Conservation (phyloP, 1,140 invertebrate species). For the Rhysida immarginata region DNA sequence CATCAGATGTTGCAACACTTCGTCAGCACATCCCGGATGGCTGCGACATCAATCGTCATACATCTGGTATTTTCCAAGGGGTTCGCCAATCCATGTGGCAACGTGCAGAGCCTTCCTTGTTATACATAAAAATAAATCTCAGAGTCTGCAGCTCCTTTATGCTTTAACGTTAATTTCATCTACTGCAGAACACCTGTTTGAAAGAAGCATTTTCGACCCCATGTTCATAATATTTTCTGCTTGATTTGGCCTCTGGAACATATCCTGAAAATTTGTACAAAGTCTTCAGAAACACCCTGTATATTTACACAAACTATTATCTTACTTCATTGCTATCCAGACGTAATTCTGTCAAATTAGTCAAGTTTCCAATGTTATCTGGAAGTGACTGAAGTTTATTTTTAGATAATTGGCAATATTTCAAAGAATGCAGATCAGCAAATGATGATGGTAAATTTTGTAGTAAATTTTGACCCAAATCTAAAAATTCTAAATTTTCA, state of each 20-base stretch:
- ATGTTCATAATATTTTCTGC: background rate
- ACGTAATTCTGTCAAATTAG: slow-evolving; percentile 20
- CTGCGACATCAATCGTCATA: no score
- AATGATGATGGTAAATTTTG: slow-evolving; percentile 24
- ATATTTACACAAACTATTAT: background rate
- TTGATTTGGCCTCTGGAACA: background rate
- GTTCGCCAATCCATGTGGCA: no score
- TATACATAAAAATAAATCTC: no score
- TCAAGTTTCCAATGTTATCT: slow-evolving; percentile 21
- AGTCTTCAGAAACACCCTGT: background rate
- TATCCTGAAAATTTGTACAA: background rate
- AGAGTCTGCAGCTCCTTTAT: no score
- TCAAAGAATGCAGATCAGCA: slow-evolving; percentile 19
- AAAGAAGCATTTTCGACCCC: background rate
- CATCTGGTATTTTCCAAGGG: no score
- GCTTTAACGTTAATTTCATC: background rate
- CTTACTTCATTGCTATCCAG: slow-evolving; percentile 25
- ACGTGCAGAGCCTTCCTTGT: no score
- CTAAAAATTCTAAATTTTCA: slow-evolving; percentile 20
- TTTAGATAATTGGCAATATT: slow-evolving; percentile 22
- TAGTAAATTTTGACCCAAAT: slow-evolving; percentile 25
- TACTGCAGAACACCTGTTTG: background rate
- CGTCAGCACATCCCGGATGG: no score
- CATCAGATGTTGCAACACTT: no score
- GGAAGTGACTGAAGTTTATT: slow-evolving; percentile 23